Evolutionary conservation across 2,888 invertebrate species (phyloP).

Genomic region (Tryphoninae sp.): DNA sequence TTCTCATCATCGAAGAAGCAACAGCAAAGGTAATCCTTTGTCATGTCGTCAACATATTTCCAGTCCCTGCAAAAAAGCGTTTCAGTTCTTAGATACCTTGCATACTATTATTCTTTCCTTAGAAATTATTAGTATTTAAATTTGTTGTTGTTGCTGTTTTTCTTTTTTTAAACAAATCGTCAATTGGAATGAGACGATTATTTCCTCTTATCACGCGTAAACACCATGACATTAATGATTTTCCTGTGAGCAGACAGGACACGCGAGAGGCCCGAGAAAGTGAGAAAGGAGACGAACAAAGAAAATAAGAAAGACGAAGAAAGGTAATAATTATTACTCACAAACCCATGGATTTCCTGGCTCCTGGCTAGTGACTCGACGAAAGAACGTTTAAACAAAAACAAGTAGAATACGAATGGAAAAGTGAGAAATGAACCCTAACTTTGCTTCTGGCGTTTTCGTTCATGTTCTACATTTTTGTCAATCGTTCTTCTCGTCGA

Average conservation of each 20-base stretch:
- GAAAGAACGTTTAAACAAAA: constrained; percentile 3
- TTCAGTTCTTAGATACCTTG: not conserved
- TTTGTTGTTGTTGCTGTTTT: not conserved
- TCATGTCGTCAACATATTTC: constrained; percentile 9
- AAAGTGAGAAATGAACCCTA: not conserved
- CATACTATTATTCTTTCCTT: constrained; percentile 20
- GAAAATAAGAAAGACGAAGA: constrained; percentile 76
- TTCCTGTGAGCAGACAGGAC: constrained; percentile 73
- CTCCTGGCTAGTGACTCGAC: constrained; percentile 7
- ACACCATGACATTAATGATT: constrained; percentile 58
- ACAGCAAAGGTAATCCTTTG: constrained; percentile 68
- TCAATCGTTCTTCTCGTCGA: constrained; percentile 8
- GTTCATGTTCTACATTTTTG: constrained; percentile 2
- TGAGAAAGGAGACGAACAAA: constrained; percentile 76
- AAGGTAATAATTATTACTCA: constrained; percentile 73
- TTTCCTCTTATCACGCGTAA: constrained; percentile 15
- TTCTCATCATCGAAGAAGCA: constrained; percentile 62
- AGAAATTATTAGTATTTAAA: not conserved
- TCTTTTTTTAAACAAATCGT: not conserved
- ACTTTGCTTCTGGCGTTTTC: not conserved
- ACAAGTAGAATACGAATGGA: not conserved
- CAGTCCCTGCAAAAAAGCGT: constrained; percentile 2
- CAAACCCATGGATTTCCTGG: constrained; percentile 10
- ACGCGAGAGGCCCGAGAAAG: constrained; percentile 77
- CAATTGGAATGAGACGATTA: not conserved